Evolutionary conservation across 2,888 invertebrate genomes (phyloP).

Genomic region (Pterobdella sp.): DNA sequence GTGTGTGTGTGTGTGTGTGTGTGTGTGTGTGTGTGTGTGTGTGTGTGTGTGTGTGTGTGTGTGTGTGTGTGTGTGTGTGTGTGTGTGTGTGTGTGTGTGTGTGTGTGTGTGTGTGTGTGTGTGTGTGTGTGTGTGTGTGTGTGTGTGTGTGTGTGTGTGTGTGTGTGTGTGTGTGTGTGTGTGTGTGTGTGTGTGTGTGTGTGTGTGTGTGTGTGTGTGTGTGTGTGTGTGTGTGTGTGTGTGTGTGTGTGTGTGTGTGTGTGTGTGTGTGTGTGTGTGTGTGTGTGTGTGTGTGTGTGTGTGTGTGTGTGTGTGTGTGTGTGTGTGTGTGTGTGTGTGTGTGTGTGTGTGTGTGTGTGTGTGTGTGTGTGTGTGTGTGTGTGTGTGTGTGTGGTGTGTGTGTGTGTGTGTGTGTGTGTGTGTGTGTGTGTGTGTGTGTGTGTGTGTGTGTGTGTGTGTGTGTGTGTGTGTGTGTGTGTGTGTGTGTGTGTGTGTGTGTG

Average conservation of each 20-base stretch:
- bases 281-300: constrained; percentile 4
- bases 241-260: constrained; percentile 4
- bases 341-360: constrained; percentile 4
- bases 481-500: constrained; percentile 29
- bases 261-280: constrained; percentile 4
- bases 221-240: constrained; percentile 4
- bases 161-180: constrained; percentile 4
- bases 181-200: constrained; percentile 4
- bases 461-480: constrained; percentile 26
- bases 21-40: constrained; percentile 13
- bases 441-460: constrained; percentile 62
- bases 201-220: constrained; percentile 4
- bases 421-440: constrained; percentile 48
- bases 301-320: constrained; percentile 4
- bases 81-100: constrained; percentile 5
- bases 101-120: constrained; percentile 4
- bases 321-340: constrained; percentile 4
- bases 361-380: constrained; percentile 4
- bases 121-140: constrained; percentile 4
- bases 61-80: constrained; percentile 11
- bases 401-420: constrained; percentile 4
- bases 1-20: constrained; percentile 14
- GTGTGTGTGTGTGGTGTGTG: constrained; percentile 4
- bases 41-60: constrained; percentile 13
- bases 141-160: constrained; percentile 9